Conservation (phyloP, 1,140 invertebrate genomes). For the Papilio xuthus region DNA sequence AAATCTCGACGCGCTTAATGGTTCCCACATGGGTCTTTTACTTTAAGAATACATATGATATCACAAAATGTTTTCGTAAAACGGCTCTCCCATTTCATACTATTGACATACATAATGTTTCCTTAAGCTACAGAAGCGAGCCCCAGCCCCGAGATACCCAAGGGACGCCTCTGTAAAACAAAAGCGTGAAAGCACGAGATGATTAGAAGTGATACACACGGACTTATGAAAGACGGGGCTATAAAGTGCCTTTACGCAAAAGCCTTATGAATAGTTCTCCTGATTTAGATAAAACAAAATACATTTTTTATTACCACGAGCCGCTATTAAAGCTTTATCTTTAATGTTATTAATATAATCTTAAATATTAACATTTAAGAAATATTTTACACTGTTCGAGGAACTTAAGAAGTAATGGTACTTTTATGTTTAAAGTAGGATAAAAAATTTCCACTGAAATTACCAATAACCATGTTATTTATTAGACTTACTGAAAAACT, state of each 20-base stretch:
- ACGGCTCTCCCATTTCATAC: conserved; percentile 57
- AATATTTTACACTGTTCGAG: not conserved
- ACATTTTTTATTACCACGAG: not conserved
- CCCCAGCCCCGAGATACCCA: conserved; percentile 41
- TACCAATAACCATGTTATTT: too few relatives aligned
- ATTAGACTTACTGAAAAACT: too few relatives aligned
- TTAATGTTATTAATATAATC: conserved; percentile 8
- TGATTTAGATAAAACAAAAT: conserved; percentile 36
- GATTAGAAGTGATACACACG: conserved; percentile 55
- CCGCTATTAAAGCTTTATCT: not conserved
- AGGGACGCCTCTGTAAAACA: conserved; percentile 56
- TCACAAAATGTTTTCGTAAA: conserved; percentile 64
- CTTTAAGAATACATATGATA: conserved; percentile 62
- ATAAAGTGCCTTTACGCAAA: conserved; percentile 45
- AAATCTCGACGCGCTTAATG: conserved; percentile 60
- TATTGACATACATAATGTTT: conserved; percentile 68
- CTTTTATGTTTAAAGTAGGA: too few relatives aligned
- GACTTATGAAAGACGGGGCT: conserved; percentile 47
- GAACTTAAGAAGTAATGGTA: not conserved
- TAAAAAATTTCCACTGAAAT: too few relatives aligned
- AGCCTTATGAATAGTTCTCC: conserved; percentile 37
- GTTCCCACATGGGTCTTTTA: conserved; percentile 58
- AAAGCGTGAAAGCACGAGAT: conserved; percentile 52
- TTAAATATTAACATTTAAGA: not conserved
- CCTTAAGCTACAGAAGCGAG: conserved; percentile 43